A percentile compares a stretch with the other conserved stretches of the same genome.
phyloP scores from a whole-genome alignment of 1,140 invertebrate genomes.

The Marisa cornuarietis region DNA sequence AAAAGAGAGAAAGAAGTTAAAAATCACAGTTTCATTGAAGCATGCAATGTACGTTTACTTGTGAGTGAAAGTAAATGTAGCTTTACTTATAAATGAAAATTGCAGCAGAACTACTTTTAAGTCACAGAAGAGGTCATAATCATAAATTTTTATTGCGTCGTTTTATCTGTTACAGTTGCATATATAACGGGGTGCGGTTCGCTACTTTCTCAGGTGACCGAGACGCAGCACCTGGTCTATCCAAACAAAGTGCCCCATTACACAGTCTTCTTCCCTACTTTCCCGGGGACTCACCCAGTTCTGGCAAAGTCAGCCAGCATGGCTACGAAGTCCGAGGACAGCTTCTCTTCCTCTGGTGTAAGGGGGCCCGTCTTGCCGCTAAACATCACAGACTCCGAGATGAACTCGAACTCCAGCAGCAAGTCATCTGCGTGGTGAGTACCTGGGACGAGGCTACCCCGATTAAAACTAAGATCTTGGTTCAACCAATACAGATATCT shows the following conservation, averaged over 20 bases:
- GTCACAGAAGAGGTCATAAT: no score
- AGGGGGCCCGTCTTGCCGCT: no score
- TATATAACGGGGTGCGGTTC: no score
- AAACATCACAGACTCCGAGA: constrained; percentile 15
- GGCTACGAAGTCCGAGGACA: not conserved
- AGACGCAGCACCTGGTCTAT: no score
- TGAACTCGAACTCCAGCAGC: not conserved
- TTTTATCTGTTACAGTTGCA: not conserved
- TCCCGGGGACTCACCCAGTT: not conserved
- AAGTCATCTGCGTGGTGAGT: not conserved
- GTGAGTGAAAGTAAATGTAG: no score
- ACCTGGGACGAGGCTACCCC: not conserved
- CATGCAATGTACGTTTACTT: no score
- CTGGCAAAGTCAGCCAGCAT: not conserved
- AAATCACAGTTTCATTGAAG: no score
- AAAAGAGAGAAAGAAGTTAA: no score
- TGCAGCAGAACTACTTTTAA: no score
- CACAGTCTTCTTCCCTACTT: no score
- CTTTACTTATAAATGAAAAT: no score
- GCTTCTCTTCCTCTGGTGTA: not conserved
- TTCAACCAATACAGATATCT: not conserved
- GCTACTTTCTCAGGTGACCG: no score
- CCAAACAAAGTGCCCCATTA: not conserved
- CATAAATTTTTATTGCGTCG: not conserved
- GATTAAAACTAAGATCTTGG: not conserved